Evolutionary conservation across 2,888 invertebrate genomes (phyloP).

Genomic region (Himalopsyche tibetana): DNA sequence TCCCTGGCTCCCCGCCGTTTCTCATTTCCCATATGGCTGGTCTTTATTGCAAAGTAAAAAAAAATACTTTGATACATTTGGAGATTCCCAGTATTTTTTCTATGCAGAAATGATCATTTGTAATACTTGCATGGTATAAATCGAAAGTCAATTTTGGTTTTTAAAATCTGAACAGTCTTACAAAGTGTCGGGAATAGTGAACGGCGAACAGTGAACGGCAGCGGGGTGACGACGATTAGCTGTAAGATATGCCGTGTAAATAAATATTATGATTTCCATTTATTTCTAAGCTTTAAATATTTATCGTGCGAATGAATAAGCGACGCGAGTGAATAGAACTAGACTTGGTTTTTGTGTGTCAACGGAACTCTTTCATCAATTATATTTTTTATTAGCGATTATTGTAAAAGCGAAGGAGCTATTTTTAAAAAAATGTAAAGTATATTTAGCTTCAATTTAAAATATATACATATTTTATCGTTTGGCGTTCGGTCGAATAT

Average conservation of each 20-base stretch:
- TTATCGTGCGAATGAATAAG: constrained; percentile 36
- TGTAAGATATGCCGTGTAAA: constrained; percentile 29
- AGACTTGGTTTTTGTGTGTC: neutral
- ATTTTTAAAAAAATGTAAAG: constrained; percentile 8
- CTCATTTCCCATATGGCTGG: too few species aligned
- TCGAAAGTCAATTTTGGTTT: too few species aligned
- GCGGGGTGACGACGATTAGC: neutral
- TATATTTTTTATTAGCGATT: constrained; percentile 23
- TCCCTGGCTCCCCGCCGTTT: too few species aligned
- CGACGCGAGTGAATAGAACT: neutral
- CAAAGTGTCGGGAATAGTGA: too few species aligned
- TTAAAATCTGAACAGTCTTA: too few species aligned
- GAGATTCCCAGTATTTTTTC: too few species aligned
- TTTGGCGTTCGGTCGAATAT: neutral
- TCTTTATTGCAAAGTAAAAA: too few species aligned
- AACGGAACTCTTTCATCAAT: neutral
- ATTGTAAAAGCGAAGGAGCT: neutral
- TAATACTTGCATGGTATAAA: too few species aligned
- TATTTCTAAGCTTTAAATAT: constrained; percentile 34
- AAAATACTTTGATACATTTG: too few species aligned
- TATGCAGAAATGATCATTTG: too few species aligned
- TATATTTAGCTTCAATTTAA: neutral
- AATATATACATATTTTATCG: neutral
- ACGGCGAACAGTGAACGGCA: too few species aligned
- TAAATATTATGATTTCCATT: constrained; percentile 37